Evolutionary conservation across 2,113 vertebrate genomes (phyloP), one percentile per base, ranked within the genome.

Genomic region (Cichladusa arquata): DNA sequence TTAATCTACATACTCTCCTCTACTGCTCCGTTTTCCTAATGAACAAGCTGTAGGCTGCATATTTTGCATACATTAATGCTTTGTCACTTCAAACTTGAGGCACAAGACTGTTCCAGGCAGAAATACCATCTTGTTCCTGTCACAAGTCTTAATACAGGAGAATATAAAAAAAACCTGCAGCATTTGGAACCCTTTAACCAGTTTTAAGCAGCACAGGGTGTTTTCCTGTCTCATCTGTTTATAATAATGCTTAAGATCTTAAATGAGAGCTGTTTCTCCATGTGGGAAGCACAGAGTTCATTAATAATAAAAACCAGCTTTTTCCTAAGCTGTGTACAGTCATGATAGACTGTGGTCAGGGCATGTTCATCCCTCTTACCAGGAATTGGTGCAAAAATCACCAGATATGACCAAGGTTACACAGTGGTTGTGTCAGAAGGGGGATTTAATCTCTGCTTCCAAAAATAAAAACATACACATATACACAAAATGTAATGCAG

Each of bases 31-130:
- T 74, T 86, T 93, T 90, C 40, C 56, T 92, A 81, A 93, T 74
- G 82, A 94, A 92, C 76, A 95, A 94, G 80, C 71, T 92, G 88
- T 73, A 70, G 88, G 64, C 82, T 95, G 82, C 69, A 51, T 86
- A 96, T 93, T 88, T 83, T 90, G 74, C 86, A 87, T 95, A 76
- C 34, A 57, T 86, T 93, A 93, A 82, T 87, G 70, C 36, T 94
- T 93, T 90, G 71, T 93, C 88, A 80, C 54, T 86, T 82, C 4
- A 0, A 73, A 92, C 78, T 93, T 0, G 0, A 88, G 54, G 74
- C 70, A 76, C 61, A 91, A 91, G 81, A 60, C 33, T 81, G 50
- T 91, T 87, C 31, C 73, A 84, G 61, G 53, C 61, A 94, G 81
- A 96, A 96, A 92, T 85, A 77, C 31, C 79, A 77, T 82, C 81